phyloP scores from a whole-genome alignment of 2,797 vertebrate genomes.

The Oryzias dopingdopingensis region DNA sequence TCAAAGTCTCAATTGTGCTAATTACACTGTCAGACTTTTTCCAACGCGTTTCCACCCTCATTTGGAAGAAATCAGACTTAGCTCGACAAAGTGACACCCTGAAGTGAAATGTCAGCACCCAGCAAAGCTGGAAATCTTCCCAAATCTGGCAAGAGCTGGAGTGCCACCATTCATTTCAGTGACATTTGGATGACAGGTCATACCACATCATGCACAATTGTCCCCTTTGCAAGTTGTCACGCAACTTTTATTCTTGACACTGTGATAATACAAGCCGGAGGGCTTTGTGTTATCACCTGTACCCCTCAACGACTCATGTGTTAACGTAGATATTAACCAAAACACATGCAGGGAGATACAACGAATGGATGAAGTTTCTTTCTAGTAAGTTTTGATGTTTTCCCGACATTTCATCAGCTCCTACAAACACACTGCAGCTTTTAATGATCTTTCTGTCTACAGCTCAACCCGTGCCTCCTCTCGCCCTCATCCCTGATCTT shows the following conservation, averaged over 20 bases:
- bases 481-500: slow-evolving; percentile 43
- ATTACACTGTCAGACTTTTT: slow-evolving; percentile 64
- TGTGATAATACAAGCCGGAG: slow-evolving; percentile 42
- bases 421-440: slow-evolving; percentile 16
- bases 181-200: slow-evolving; percentile 65
- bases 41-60: slow-evolving; percentile 47
- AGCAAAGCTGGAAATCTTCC: slow-evolving; percentile 41
- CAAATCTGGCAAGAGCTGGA: slow-evolving; percentile 36
- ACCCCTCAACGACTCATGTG: slow-evolving; percentile 41
- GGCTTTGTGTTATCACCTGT: slow-evolving; percentile 64
- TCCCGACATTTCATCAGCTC: slow-evolving; percentile 24
- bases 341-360: slow-evolving; percentile 22
- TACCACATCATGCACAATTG: slow-evolving; percentile 61
- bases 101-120: slow-evolving; percentile 57
- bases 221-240: slow-evolving; percentile 70
- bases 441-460: slow-evolving; percentile 34
- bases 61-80: slow-evolving; percentile 53
- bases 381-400: slow-evolving; percentile 9
- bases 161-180: slow-evolving; percentile 60
- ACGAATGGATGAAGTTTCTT: slow-evolving; percentile 10
- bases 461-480: slow-evolving; percentile 34
- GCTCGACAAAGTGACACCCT: slow-evolving; percentile 42
- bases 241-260: slow-evolving; percentile 60
- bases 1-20: slow-evolving; percentile 42
- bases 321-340: slow-evolving; percentile 34